A percentile compares a stretch with the other conserved stretches of the same genome.
These are phyloP conservation scores for Furcula furcula DNA, from an alignment of 2,888 invertebrate genomes.

Conservation along the genomic window DNA sequence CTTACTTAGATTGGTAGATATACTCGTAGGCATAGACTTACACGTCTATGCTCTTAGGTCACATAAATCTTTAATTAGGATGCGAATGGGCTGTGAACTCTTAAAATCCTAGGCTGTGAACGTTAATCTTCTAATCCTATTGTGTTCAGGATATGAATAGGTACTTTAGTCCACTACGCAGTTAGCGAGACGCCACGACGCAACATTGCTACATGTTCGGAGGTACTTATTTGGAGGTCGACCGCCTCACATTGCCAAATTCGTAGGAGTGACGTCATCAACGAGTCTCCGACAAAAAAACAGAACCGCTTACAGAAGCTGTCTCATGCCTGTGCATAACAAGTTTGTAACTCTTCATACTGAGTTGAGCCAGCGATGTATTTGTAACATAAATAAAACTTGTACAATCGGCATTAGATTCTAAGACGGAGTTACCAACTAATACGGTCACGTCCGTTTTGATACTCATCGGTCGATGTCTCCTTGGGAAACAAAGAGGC, in stretches of 20 bases:
- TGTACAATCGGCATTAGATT: conserved; percentile 32
- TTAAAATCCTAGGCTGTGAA: too few species aligned
- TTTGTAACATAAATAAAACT: conserved; percentile 2
- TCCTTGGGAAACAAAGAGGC: conserved; percentile 46
- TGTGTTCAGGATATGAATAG: too few species aligned
- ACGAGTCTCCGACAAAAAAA: conserved; percentile 9
- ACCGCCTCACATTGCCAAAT: conserved; percentile 70
- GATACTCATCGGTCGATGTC: conserved; percentile 44
- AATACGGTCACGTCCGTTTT: conserved; percentile 50
- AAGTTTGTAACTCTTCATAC: not conserved
- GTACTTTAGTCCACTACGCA: conserved; percentile 30
- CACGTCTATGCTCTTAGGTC: too few species aligned
- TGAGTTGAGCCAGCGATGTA: conserved; percentile 16
- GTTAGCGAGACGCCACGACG: conserved; percentile 22
- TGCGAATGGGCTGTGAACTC: too few species aligned
- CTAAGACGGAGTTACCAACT: conserved; percentile 28
- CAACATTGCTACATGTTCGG: conserved; percentile 29
- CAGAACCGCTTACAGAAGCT: conserved; percentile 6
- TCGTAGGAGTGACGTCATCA: conserved; percentile 57
- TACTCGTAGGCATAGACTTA: too few species aligned
- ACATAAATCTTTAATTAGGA: too few species aligned
- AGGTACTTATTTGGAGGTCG: too few species aligned
- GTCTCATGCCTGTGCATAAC: conserved; percentile 8
- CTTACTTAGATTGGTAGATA: too few species aligned
- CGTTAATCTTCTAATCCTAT: too few species aligned